These are phyloP conservation scores for Aphrophora alni DNA, from an alignment of 2,888 invertebrate species.

Conservation along the genomic window DNA sequence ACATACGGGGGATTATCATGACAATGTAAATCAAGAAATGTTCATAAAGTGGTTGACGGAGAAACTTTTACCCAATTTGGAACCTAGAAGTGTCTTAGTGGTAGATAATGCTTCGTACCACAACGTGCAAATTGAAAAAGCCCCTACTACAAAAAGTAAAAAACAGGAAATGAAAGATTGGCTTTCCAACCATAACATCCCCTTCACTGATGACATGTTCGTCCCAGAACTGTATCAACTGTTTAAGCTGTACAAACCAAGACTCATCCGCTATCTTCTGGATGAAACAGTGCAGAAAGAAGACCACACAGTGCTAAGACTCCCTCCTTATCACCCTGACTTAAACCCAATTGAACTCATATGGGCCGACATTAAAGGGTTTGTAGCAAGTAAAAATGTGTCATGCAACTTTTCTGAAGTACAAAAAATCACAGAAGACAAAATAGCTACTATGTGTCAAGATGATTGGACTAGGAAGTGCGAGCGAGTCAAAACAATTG, in stretches of 20 bases:
- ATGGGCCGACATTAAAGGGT: conserved; percentile 43
- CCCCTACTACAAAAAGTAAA: background rate
- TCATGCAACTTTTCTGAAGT: conserved; percentile 7
- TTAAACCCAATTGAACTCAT: conserved; percentile 44
- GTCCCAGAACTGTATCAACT: conserved; percentile 23
- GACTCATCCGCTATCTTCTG: conserved; percentile 1
- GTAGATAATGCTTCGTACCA: conserved; percentile 20
- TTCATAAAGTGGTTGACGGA: conserved; percentile 15
- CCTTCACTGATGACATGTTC: conserved; percentile 17
- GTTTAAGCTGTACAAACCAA: conserved; percentile 19
- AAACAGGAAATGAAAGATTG: background rate
- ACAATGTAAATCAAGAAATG: background rate
- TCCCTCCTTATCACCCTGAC: conserved; percentile 46
- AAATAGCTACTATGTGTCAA: conserved; percentile 7
- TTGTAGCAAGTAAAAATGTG: conserved; percentile 22
- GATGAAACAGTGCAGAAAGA: background rate
- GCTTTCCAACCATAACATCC: conserved; percentile 13
- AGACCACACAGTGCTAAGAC: conserved; percentile 21
- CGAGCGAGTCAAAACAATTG: conserved; percentile 4
- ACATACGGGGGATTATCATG: background rate
- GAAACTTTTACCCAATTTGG: conserved; percentile 10
- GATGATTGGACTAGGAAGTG: conserved; percentile 15
- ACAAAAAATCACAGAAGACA: conserved; percentile 13
- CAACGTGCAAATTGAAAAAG: conserved; percentile 11
- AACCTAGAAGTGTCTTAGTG: background rate